Conservation (phyloP, 2,888 invertebrate species). For the Ariolimax columbianus region DNA sequence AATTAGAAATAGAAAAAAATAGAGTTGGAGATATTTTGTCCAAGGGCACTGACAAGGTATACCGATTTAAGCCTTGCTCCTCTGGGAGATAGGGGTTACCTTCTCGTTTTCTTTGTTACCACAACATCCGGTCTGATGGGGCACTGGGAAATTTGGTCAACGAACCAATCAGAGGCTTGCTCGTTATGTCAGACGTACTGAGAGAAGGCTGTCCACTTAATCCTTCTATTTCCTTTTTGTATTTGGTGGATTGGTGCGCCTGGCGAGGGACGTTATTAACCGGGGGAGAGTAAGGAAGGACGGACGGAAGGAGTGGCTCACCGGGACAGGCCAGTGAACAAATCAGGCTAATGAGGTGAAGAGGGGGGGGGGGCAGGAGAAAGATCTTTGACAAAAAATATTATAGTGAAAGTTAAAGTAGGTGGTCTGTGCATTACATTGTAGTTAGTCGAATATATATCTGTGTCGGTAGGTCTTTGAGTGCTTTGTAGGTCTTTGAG, state of each 20-base stretch:
- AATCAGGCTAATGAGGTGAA: constrained; percentile 5
- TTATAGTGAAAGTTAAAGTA: background rate
- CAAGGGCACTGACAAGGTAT: too few relatives aligned
- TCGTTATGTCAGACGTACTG: background rate
- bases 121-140: constrained; percentile 11
- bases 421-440: background rate
- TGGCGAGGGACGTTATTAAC: background rate
- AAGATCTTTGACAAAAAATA: background rate
- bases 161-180: background rate
- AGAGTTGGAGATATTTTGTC: too few relatives aligned
- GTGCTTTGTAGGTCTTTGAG: background rate
- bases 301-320: background rate
- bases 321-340: background rate
- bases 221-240: constrained; percentile 30
- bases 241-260: constrained; percentile 20
- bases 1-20: too few relatives aligned
- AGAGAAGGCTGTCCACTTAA: constrained; percentile 10
- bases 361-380: background rate
- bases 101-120: constrained; percentile 10
- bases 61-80: too few relatives aligned
- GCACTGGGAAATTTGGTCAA: constrained; percentile 16
- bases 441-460: background rate
- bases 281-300: background rate
- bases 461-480: background rate
- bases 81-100: too few relatives aligned